These are phyloP conservation scores for Triplophysa bombifrons DNA, from an alignment of 2,797 vertebrate species.

Conservation along the genomic window DNA sequence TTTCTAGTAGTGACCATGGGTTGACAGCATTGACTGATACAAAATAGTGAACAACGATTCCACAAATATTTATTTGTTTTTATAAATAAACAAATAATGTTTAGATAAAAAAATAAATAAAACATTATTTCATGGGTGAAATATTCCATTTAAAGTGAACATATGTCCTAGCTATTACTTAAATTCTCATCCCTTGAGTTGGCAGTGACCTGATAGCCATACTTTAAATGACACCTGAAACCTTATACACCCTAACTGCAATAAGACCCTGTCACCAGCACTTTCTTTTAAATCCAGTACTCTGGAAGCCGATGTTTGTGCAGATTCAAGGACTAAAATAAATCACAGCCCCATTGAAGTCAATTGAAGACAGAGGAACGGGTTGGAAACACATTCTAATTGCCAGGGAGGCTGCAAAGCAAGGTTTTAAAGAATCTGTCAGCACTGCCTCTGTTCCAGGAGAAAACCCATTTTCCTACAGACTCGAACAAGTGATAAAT, in stretches of 20 bases:
- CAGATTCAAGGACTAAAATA: slow-evolving; percentile 30
- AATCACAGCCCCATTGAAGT: slow-evolving; percentile 38
- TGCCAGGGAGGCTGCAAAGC: slow-evolving; percentile 64
- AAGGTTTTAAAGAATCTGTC: slow-evolving; percentile 69
- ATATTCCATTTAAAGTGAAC: neutral
- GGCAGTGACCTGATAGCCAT: slow-evolving; percentile 11
- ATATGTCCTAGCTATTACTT: neutral
- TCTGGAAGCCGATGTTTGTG: slow-evolving; percentile 13
- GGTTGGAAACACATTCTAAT: slow-evolving; percentile 60
- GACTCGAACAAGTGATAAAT: slow-evolving; percentile 60
- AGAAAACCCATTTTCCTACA: slow-evolving; percentile 67
- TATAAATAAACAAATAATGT: no score
- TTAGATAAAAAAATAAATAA: no score
- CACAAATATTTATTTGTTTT: no score
- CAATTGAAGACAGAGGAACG: slow-evolving; percentile 65
- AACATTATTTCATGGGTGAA: no score
- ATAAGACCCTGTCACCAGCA: slow-evolving; percentile 22
- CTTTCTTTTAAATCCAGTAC: slow-evolving; percentile 19
- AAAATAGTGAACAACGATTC: no score
- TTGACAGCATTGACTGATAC: no score
- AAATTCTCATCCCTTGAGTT: neutral
- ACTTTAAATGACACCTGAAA: neutral
- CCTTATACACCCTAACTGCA: neutral
- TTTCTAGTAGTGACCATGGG: no score
- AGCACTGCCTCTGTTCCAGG: slow-evolving; percentile 61